These are phyloP conservation scores for Eulithis testata DNA, from an alignment of 2,888 invertebrate genomes.

Conservation along the genomic window DNA sequence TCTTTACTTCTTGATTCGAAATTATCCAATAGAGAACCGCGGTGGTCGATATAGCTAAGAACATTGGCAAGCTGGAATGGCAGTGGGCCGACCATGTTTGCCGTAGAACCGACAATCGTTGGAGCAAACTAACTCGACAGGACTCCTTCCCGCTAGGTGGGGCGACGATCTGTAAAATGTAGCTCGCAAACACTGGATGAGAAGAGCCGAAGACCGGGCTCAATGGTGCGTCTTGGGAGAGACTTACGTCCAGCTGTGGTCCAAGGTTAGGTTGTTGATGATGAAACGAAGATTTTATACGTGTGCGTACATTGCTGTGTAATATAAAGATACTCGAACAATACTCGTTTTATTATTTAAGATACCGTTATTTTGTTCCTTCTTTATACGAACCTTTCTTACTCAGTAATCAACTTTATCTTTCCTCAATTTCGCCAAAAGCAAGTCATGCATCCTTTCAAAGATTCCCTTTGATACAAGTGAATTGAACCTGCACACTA, in stretches of 20 bases:
- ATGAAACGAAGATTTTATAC: neutral
- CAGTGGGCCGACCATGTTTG: too few relatives aligned
- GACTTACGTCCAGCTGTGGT: too few relatives aligned
- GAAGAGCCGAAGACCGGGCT: too few relatives aligned
- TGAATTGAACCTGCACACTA: conserved; percentile 13
- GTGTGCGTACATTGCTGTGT: neutral
- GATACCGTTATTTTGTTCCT: neutral
- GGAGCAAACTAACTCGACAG: too few relatives aligned
- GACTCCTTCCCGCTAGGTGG: too few relatives aligned
- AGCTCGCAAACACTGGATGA: too few relatives aligned
- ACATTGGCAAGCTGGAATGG: too few relatives aligned
- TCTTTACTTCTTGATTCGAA: neutral
- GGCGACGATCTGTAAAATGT: too few relatives aligned
- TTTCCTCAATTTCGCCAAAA: neutral
- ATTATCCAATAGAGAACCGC: neutral
- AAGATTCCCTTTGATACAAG: neutral
- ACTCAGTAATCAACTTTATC: neutral
- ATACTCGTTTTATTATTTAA: neutral
- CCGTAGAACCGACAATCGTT: too few relatives aligned
- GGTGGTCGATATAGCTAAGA: too few relatives aligned
- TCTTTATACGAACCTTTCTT: neutral
- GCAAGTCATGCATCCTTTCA: conserved; percentile 3
- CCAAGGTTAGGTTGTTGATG: neutral
- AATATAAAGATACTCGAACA: neutral
- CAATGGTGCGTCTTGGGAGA: too few relatives aligned